Percentiles rank a stretch among this genome's conserved stretches.
These are phyloP conservation scores for fruit fly (Drosophila melanogaster) DNA, from an alignment of 1,140 invertebrate species.

Conservation along the genomic window DNA sequence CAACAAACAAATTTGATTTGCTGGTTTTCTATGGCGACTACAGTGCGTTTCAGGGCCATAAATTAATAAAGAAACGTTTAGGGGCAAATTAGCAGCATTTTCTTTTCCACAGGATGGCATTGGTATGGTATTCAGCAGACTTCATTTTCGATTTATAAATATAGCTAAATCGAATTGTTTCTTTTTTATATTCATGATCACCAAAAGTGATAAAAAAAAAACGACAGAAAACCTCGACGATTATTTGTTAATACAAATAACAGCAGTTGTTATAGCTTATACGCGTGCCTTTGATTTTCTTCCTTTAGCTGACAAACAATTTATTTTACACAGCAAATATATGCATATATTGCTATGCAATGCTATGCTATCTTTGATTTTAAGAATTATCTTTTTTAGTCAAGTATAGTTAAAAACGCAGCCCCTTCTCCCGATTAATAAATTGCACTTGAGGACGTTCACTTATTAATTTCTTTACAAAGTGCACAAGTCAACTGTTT, in stretches of 20 bases:
- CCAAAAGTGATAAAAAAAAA: too few species aligned
- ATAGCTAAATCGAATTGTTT: too few species aligned
- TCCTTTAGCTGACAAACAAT: too few species aligned
- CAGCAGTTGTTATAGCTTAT: too few species aligned
- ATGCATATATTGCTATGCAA: too few species aligned
- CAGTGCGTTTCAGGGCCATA: slow-evolving; percentile 49
- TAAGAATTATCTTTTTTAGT: too few species aligned
- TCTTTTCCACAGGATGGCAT: not conserved
- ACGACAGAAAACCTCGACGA: too few species aligned
- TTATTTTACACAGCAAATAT: too few species aligned
- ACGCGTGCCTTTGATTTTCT: not conserved
- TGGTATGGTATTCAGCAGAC: not conserved
- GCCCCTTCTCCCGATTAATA: slow-evolving; percentile 59
- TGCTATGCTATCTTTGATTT: too few species aligned
- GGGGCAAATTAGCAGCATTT: slow-evolving; percentile 26
- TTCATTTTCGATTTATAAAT: not conserved
- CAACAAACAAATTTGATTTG: slow-evolving; percentile 52
- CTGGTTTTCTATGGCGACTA: slow-evolving; percentile 38
- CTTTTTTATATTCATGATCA: too few species aligned
- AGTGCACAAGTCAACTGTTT: slow-evolving; percentile 72
- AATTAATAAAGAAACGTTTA: slow-evolving; percentile 38
- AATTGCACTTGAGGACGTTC: slow-evolving; percentile 77
- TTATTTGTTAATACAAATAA: too few species aligned
- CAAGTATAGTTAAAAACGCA: too few species aligned
- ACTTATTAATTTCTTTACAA: slow-evolving; percentile 78